phyloP scores from a whole-genome alignment of 2,797 vertebrate species.

The Galaxias olidus region DNA sequence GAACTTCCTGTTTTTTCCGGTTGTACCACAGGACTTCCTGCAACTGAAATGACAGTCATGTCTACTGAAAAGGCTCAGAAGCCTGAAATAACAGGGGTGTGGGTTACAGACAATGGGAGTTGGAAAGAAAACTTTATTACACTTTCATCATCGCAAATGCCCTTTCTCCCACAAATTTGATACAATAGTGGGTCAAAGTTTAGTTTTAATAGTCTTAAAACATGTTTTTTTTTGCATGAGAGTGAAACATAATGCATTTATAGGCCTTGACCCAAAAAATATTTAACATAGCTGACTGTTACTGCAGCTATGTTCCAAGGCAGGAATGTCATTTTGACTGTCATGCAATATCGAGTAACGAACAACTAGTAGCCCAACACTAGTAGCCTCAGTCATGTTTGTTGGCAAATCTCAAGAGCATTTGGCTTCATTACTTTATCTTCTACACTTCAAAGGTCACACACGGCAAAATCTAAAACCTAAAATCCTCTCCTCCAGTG shows the following conservation, averaged over 20 bases:
- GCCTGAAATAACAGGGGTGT: constrained; percentile 56
- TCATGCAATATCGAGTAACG: background rate
- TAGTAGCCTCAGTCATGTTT: too few species aligned
- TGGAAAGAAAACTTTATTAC: constrained; percentile 11
- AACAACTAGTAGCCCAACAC: background rate
- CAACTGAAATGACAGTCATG: constrained; percentile 56
- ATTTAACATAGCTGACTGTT: background rate
- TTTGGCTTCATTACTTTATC: too few species aligned
- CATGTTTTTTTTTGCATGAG: too few species aligned
- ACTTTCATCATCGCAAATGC: constrained; percentile 35
- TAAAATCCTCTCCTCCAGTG: too few species aligned
- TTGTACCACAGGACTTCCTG: constrained; percentile 67
- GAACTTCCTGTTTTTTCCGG: constrained; percentile 82
- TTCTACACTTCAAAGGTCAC: too few species aligned
- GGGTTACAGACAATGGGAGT: constrained; percentile 30
- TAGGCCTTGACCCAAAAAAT: background rate
- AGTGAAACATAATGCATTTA: background rate
- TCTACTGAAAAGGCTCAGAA: constrained; percentile 37
- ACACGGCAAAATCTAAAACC: too few species aligned
- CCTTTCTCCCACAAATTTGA: background rate
- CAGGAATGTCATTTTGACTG: background rate
- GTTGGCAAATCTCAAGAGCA: too few species aligned
- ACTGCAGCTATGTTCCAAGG: background rate
- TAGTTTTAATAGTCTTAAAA: too few species aligned
- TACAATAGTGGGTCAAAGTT: background rate